These are phyloP conservation scores for Podilymbus podiceps DNA, from an alignment of 2,113 vertebrate species.

Conservation along the genomic window DNA sequence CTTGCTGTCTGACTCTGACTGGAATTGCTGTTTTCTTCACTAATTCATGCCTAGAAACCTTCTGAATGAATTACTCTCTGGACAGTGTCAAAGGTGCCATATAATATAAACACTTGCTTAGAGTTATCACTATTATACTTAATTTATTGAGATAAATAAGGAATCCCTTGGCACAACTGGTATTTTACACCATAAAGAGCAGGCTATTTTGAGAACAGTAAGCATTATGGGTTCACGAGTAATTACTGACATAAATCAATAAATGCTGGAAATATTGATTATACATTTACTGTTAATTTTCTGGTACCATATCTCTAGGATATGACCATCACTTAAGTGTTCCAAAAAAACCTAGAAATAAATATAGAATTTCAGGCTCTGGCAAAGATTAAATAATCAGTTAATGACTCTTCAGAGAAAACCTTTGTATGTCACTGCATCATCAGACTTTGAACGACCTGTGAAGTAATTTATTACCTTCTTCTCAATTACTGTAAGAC, in stretches of 20 bases:
- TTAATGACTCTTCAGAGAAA: conserved; percentile 12
- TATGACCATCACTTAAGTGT: neutral
- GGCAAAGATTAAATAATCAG: conserved; percentile 20
- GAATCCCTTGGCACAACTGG: conserved; percentile 24
- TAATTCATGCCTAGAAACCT: conserved; percentile 6
- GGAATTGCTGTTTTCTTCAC: neutral
- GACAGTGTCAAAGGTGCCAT: conserved; percentile 30
- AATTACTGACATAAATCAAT: conserved; percentile 79
- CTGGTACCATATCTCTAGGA: conserved; percentile 24
- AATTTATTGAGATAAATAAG: conserved; percentile 66
- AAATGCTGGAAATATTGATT: conserved; percentile 66
- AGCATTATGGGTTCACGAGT: conserved; percentile 56
- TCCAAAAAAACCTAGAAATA: neutral
- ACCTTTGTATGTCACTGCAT: conserved; percentile 14
- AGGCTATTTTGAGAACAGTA: conserved; percentile 64
- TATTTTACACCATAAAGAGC: conserved; percentile 38
- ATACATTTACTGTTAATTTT: conserved; percentile 67
- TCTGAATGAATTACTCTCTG: conserved; percentile 20
- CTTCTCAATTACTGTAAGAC: conserved; percentile 66
- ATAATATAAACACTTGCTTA: conserved; percentile 28
- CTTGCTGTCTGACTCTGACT: neutral
- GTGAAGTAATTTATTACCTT: conserved; percentile 37
- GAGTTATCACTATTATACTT: conserved; percentile 57
- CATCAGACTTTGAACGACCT: conserved; percentile 20
- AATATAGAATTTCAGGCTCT: neutral